Base-by-base conservation (phyloP, 1,140 invertebrate genomes). In the Cheumatopsyche charites region DNA sequence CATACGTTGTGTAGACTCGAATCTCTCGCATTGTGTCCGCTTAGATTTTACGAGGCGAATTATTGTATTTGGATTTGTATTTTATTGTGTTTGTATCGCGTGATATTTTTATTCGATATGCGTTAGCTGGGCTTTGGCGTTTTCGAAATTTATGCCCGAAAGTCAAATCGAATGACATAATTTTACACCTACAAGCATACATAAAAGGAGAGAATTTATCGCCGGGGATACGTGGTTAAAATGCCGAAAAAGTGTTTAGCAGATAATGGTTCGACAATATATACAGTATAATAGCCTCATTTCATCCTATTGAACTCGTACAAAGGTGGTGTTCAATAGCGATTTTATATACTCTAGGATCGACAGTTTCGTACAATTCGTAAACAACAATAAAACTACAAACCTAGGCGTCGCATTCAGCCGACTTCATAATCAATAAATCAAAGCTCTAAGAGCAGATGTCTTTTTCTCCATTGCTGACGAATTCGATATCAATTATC, bases 241-340 rank as follows among this genome's bases (percentile, higher is more conserved):
- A 43, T 45, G 17, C 41, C 62, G 29, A 62, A 62, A 65, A 45
- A 43, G 21, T 67, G 36, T 68, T 68, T 68, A 68, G 61, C 21
- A 17, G 15, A 73, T 73, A 73, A 73, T 73, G 49, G 61, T 36
- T 19, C 66, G 61, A 73, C 62, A 73, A 69, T 73, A 73, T 25
- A 25, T 73, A 68, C 45, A 36, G 41, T 49, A 73, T 69, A 73
- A 63, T 63, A 70, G 72, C 15, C 58, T 70, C 72, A 70, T 73
- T 73, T 73, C 72, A 66, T 73, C 72, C 72, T 73, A 73, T 73
- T 73, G 72, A 73, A 49, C 68, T 17, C 36, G 45, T 6, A 73
- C 58, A 73, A 73, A 62, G 67, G 43, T 17, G 15, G 13, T 62
- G 9, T 9, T 63, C 72, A 49, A 69, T 73, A 70, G 61, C 49